These are phyloP conservation scores for Hypsibius dujardini DNA, from an alignment of 1,140 invertebrate species.

Conservation along the genomic window DNA sequence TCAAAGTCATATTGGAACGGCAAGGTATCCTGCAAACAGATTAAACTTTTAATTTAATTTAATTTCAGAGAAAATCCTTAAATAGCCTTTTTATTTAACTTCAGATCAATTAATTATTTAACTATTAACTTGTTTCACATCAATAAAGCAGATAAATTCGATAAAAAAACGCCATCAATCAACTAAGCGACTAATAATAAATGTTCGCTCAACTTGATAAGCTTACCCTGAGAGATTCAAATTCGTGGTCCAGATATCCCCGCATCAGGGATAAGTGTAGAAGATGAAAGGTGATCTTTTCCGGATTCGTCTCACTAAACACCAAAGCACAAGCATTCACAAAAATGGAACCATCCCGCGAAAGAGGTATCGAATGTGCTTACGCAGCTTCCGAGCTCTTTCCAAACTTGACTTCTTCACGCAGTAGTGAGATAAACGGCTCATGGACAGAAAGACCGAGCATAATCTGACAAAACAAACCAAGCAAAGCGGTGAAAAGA, in stretches of 20 bases:
- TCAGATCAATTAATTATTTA: no score
- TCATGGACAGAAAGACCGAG: constrained; percentile 79
- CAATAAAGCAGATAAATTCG: no score
- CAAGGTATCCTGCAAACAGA: no score
- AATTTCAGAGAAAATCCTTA: constrained; percentile 27
- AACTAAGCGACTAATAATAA: no score
- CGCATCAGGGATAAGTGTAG: constrained; percentile 74
- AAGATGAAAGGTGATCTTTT: constrained; percentile 78
- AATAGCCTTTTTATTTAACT: constrained; percentile 15
- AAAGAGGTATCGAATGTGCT: no score
- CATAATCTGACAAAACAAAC: constrained; percentile 46
- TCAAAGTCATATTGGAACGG: constrained; percentile 61
- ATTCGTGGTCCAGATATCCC: constrained; percentile 83
- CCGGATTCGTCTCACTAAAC: constrained; percentile 41
- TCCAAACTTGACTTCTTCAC: constrained; percentile 58
- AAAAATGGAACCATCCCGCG: no score
- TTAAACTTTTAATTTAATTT: constrained; percentile 51
- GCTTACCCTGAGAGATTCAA: constrained; percentile 42
- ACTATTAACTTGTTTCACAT: no score
- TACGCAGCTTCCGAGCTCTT: neutral
- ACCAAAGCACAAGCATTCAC: no score
- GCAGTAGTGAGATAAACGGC: constrained; percentile 70
- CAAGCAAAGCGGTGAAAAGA: constrained; percentile 2
- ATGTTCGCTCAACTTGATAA: no score
- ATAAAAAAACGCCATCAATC: no score